These are phyloP conservation scores for Umimayanthus chanpuru DNA, from an alignment of 92 coral and sea anemone genomes.

Conservation along the genomic window DNA sequence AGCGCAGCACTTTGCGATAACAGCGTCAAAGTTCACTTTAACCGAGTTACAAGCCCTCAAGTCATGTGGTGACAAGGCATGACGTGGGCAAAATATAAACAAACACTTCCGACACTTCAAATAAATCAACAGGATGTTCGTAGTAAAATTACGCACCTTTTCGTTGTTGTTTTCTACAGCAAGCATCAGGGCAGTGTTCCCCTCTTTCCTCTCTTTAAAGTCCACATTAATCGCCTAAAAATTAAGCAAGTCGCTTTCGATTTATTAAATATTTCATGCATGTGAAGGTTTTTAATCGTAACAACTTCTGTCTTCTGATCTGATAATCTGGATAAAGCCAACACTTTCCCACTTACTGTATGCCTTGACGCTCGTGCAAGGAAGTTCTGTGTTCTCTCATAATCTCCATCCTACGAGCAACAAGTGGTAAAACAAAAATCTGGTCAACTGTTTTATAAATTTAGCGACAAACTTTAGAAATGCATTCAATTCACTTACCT, in stretches of 20 bases:
- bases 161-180: constrained; percentile 68
- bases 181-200: constrained; percentile 76
- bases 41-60: too few species aligned
- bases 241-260: not conserved
- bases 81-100: constrained; percentile 5
- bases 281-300: not conserved
- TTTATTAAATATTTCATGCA: not conserved
- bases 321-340: not conserved
- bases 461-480: not conserved
- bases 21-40: not conserved
- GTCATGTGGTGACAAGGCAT: not conserved
- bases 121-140: not conserved
- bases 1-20: not conserved
- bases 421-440: constrained; percentile 5
- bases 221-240: constrained; percentile 78
- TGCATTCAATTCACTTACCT: constrained; percentile 40
- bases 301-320: not conserved
- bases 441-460: not conserved
- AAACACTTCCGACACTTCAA: not conserved
- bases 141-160: constrained; percentile 52
- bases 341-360: constrained; percentile 46
- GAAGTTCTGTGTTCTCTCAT: constrained; percentile 76
- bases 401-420: constrained; percentile 73
- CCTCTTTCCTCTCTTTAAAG: constrained; percentile 67
- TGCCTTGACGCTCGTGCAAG: constrained; percentile 77